Percentiles rank a stretch among this genome's conserved stretches.
These are phyloP conservation scores for Tinamus major DNA, from an alignment of 2,797 vertebrate genomes.

Conservation along the genomic window DNA sequence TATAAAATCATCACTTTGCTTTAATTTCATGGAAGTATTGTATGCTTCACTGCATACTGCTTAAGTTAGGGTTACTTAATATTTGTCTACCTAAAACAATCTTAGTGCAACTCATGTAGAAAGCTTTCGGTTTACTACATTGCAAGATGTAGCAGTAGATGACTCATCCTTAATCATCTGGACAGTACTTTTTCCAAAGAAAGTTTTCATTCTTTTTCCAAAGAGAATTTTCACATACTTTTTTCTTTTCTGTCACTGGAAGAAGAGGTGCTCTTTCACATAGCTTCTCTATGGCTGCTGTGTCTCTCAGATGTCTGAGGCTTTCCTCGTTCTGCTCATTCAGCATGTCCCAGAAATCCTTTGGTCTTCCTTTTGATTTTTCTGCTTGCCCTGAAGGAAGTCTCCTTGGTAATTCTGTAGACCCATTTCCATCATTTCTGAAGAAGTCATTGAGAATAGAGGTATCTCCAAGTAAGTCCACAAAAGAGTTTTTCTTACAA, in stretches of 20 bases:
- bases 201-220: constrained; percentile 96
- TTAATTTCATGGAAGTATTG: constrained; percentile 10
- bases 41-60: background rate
- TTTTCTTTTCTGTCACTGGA: constrained; percentile 49
- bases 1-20: background rate
- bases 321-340: constrained; percentile 90
- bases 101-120: background rate
- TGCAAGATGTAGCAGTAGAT: background rate
- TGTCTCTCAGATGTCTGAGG: constrained; percentile 88
- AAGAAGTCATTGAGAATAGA: constrained; percentile 92
- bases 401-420: constrained; percentile 34
- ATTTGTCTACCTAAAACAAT: background rate
- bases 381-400: constrained; percentile 39
- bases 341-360: constrained; percentile 97
- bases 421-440: constrained; percentile 74
- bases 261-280: constrained; percentile 79
- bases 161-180: constrained; percentile 38
- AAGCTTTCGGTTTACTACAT: background rate
- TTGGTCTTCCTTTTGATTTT: constrained; percentile 81
- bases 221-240: constrained; percentile 77
- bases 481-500: constrained; percentile 70
- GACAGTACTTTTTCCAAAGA: constrained; percentile 87
- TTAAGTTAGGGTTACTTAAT: background rate
- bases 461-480: constrained; percentile 91
- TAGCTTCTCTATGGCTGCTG: constrained; percentile 87